phyloP scores from a whole-genome alignment of 2,888 invertebrate genomes.

The Lamellibrachia satsuma region DNA sequence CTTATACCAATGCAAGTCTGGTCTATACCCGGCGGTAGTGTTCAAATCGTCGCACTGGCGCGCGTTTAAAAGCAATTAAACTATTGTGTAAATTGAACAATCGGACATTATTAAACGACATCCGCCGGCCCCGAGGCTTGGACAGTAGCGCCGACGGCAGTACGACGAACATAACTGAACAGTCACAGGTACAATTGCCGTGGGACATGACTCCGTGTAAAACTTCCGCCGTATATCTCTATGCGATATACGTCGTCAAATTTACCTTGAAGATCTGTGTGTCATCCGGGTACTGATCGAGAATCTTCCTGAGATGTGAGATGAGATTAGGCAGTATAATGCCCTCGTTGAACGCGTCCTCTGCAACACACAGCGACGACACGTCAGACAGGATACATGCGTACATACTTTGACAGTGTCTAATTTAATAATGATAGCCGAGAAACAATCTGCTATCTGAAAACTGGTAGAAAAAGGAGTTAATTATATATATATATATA shows the following conservation, averaged over 20 bases:
- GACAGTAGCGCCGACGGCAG: not conserved
- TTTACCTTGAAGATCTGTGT: constrained; percentile 59
- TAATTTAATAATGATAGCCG: not conserved
- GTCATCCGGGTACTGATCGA: constrained; percentile 59
- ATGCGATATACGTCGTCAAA: not conserved
- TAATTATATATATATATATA: not conserved
- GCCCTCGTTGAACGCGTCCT: constrained; percentile 44
- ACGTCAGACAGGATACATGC: too few species aligned
- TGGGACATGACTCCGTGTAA: not conserved
- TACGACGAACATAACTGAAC: not conserved
- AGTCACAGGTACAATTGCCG: not conserved
- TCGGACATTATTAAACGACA: constrained; percentile 1
- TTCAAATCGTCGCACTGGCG: not conserved
- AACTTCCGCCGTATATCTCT: not conserved
- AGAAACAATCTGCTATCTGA: not conserved
- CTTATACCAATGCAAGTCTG: not conserved
- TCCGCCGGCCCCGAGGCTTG: not conserved
- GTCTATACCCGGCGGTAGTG: not conserved
- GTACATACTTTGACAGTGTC: not conserved
- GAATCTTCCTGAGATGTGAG: constrained; percentile 52
- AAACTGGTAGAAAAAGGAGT: not conserved
- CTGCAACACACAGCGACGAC: not conserved
- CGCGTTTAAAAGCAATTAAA: not conserved
- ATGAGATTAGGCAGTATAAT: constrained; percentile 54
- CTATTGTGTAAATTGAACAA: constrained; percentile 9